phyloP scores from a whole-genome alignment of 2,888 invertebrate species.

The Creontiades dilutus region DNA sequence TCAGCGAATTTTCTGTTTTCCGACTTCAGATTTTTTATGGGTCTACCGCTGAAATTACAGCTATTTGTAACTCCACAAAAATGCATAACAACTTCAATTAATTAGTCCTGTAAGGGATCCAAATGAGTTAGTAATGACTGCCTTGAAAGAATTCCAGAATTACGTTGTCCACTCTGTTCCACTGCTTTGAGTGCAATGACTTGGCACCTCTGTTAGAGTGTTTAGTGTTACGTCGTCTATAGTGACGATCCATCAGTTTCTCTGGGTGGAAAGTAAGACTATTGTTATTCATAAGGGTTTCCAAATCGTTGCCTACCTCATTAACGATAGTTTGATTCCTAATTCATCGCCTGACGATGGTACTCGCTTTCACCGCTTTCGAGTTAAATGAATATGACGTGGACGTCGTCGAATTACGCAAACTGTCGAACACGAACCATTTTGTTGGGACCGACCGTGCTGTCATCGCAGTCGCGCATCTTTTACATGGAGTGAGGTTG shows the following conservation, averaged over 20 bases:
- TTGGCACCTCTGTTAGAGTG: not conserved
- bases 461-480: too few relatives aligned
- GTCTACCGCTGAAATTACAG: too few relatives aligned
- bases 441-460: too few relatives aligned
- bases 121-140: too few relatives aligned
- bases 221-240: not conserved
- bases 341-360: not conserved
- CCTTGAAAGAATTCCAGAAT: too few relatives aligned
- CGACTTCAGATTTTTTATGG: too few relatives aligned
- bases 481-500: too few relatives aligned
- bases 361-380: slow-evolving; percentile 8
- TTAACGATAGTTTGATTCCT: not conserved
- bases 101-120: too few relatives aligned
- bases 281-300: slow-evolving; percentile 9
- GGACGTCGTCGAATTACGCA: not conserved
- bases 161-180: not conserved
- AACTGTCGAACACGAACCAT: not conserved
- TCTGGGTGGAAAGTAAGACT: not conserved
- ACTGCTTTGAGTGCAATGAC: not conserved
- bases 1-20: too few relatives aligned
- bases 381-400: slow-evolving; percentile 22
- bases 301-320: slow-evolving; percentile 13
- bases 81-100: too few relatives aligned
- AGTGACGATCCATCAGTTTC: not conserved
- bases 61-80: too few relatives aligned